Evolutionary conservation across 2,797 vertebrate species (phyloP).

Genomic region (Siniperca obscura): DNA sequence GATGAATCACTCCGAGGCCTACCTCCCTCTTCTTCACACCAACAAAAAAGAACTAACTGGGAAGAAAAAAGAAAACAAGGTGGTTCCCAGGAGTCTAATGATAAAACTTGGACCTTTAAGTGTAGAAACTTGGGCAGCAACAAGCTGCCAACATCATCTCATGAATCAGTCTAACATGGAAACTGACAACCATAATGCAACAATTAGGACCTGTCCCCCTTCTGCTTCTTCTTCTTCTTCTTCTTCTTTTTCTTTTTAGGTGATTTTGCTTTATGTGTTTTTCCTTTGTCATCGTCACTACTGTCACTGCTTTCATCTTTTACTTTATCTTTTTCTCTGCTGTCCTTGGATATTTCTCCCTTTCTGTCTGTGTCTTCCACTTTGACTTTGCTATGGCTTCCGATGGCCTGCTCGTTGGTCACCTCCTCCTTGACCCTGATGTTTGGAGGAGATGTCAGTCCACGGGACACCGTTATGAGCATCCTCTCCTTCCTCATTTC

Average conservation of each 20-base stretch:
- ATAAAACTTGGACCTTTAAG: not conserved
- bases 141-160: not conserved
- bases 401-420: conserved; percentile 7
- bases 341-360: conserved; percentile 18
- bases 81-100: not conserved
- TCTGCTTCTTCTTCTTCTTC: conserved; percentile 68
- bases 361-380: conserved; percentile 24
- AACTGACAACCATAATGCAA: not conserved
- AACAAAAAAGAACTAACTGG: not conserved
- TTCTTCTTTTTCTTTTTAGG: conserved; percentile 75
- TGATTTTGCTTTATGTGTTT: conserved; percentile 62
- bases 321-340: conserved; percentile 12
- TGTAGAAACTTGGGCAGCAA: not conserved
- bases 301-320: conserved; percentile 43
- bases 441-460: conserved; percentile 15
- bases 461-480: conserved; percentile 66
- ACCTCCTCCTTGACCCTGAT: conserved; percentile 42
- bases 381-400: conserved; percentile 29
- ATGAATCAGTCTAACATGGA: not conserved
- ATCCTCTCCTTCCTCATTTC: conserved; percentile 72
- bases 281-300: conserved; percentile 40
- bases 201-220: conserved; percentile 36
- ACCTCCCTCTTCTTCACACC: not conserved
- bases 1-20: not conserved
- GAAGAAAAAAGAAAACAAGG: not conserved